phyloP scores from a whole-genome alignment of 2,113 vertebrate species.

The Thermophis baileyi region DNA sequence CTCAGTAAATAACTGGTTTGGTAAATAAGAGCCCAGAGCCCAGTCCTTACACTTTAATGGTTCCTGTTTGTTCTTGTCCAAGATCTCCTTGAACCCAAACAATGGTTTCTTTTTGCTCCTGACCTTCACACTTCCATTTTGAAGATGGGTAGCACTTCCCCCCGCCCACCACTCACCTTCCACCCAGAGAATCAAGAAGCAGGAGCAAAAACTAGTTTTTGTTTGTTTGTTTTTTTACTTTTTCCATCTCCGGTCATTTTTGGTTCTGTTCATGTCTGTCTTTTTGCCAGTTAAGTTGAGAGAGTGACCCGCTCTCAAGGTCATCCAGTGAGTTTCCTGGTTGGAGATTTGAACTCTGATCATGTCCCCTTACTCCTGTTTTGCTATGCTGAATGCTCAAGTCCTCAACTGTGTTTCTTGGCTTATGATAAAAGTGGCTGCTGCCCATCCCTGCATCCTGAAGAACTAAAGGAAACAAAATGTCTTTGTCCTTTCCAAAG shows the following conservation, averaged over 20 bases:
- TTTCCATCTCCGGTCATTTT: background rate
- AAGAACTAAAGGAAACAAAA: background rate
- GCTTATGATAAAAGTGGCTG: background rate
- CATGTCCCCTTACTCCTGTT: background rate
- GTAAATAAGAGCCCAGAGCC: background rate
- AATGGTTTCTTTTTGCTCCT: background rate
- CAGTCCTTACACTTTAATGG: background rate
- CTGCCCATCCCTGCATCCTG: background rate
- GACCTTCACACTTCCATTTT: background rate
- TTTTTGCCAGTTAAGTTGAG: background rate
- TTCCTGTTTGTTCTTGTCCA: background rate
- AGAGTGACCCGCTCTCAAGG: background rate
- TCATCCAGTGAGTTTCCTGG: background rate
- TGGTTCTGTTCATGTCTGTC: background rate
- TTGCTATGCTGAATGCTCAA: background rate
- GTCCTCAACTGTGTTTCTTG: background rate
- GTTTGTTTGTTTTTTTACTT: too few species aligned
- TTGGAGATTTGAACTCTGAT: background rate
- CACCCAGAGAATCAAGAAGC: background rate
- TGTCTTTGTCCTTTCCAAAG: background rate
- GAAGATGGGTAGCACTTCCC: background rate
- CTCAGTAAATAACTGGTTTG: background rate
- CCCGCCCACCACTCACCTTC: accelerated
- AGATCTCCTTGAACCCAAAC: background rate
- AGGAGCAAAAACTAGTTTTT: background rate